A percentile compares a stretch with the other conserved stretches of the same genome.
These are phyloP conservation scores for Masticophis lateralis DNA, from an alignment of 2,797 vertebrate genomes.

Conservation along the genomic window DNA sequence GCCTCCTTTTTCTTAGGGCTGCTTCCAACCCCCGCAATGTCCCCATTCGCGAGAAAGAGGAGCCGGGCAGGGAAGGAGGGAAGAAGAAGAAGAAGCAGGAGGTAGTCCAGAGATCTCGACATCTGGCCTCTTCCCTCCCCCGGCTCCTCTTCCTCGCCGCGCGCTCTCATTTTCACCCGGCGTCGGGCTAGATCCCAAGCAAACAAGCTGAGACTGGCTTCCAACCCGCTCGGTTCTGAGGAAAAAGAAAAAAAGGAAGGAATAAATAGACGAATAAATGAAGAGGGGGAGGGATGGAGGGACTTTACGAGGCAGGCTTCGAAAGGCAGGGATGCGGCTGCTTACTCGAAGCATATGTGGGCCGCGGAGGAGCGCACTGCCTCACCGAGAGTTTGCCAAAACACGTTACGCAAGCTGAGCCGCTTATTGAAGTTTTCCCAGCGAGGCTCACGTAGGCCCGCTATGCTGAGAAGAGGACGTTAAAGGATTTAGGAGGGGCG, in stretches of 20 bases:
- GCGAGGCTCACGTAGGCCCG: constrained; percentile 65
- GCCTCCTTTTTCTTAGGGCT: not conserved
- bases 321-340: constrained; percentile 60
- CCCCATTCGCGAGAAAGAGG: not conserved
- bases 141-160: constrained; percentile 40
- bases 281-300: not conserved
- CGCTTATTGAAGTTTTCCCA: constrained; percentile 74
- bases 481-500: constrained; percentile 43
- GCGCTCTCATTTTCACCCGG: constrained; percentile 64
- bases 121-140: not conserved
- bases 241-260: constrained; percentile 1
- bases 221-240: constrained; percentile 49
- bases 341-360: constrained; percentile 79
- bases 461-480: constrained; percentile 24
- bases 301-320: constrained; percentile 61
- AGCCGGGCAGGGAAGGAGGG: not conserved
- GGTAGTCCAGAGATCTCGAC: constrained; percentile 37
- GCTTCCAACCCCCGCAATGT: not conserved
- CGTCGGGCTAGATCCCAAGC: constrained; percentile 61
- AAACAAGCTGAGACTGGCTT: constrained; percentile 63
- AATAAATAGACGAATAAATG: not conserved
- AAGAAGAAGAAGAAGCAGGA: not conserved
- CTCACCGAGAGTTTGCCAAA: constrained; percentile 74
- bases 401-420: constrained; percentile 72
- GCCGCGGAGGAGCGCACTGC: constrained; percentile 72